Base-by-base conservation (phyloP, 2,797 vertebrate genomes). In the Otolemur crassicaudatus region DNA sequence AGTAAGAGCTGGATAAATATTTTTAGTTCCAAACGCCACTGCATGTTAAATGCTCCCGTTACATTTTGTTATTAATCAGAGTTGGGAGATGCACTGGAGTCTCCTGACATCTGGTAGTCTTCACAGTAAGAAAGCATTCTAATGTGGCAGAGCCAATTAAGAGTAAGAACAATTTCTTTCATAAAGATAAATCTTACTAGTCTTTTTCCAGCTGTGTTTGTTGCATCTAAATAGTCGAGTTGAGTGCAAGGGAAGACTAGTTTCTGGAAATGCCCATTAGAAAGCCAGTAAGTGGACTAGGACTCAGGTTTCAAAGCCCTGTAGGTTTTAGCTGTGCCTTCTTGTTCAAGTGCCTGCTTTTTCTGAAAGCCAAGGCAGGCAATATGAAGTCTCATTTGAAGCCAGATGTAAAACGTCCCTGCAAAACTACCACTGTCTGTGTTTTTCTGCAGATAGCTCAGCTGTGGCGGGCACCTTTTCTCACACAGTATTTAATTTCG, bases 21-120 rank as follows among this genome's bases (percentile, higher is more conserved):
- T 69, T 56, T 97, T 94, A 82, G 22, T 92, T 60, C 81, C 86
- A 95, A 95, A 85, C 90, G 84, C 77, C 93, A 73, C 84, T 65
- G 81, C 60, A 87, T 86, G 69, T 63, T 95, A 96, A 95, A 95
- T 97, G 67, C 6, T 89, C 43, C 94, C 93, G 91, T 94, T 80
- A n/a, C 40, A 34, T 73, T 87, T 92, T 91, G 79, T 92, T 97
- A 92, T 77, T 87, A 91, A 65, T 46, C 67, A 69, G 37, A 93
- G 60, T 82, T 97, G 82, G 96, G 96, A 90, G 83, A 94, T 77
- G 49, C n/a, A 58, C 31, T 73, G 79, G 61, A 75, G 56, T 92
- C 53, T 80, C 79, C 94, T 79, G 75, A 94, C 85, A 95, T 95
- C 80, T 80, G 31, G 86, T 94, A n/a, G 91, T 94, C 75, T 63